Evolutionary conservation across 2,113 vertebrate species (phyloP).

Genomic region (Rallus limicola): DNA sequence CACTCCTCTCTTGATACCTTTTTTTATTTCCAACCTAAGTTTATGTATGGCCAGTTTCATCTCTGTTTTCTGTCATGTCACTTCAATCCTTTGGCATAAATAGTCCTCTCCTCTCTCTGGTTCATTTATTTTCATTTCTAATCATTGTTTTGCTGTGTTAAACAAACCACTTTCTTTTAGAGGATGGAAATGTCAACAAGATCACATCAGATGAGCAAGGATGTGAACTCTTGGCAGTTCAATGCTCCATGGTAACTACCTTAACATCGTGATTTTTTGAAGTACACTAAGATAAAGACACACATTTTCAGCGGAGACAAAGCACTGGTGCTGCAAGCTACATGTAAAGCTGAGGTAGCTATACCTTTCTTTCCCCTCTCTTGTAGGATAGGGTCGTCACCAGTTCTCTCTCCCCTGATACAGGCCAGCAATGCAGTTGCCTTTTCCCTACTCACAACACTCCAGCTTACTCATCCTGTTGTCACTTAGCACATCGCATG

Average conservation of each 20-base stretch:
- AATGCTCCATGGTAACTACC: neutral
- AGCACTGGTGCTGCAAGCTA: neutral
- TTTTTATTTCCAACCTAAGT: neutral
- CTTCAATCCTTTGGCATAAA: neutral
- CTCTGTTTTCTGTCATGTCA: neutral
- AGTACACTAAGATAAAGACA: neutral
- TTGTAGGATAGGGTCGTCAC: neutral
- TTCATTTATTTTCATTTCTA: neutral
- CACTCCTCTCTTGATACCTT: neutral
- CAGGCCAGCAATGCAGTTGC: neutral
- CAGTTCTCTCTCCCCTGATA: neutral
- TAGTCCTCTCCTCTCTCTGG: neutral
- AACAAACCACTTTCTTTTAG: neutral
- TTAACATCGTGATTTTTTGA: neutral
- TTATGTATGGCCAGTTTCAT: neutral
- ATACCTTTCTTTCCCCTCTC: neutral
- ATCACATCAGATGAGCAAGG: neutral
- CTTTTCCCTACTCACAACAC: neutral
- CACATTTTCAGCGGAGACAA: neutral
- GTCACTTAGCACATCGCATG: neutral
- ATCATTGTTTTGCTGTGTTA: neutral
- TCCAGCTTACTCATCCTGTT: neutral
- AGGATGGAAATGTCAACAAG: neutral
- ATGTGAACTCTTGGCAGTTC: neutral
- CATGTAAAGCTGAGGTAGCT: neutral